These are phyloP conservation scores for Spisula solida DNA, from an alignment of 2,888 invertebrate genomes.

Conservation along the genomic window DNA sequence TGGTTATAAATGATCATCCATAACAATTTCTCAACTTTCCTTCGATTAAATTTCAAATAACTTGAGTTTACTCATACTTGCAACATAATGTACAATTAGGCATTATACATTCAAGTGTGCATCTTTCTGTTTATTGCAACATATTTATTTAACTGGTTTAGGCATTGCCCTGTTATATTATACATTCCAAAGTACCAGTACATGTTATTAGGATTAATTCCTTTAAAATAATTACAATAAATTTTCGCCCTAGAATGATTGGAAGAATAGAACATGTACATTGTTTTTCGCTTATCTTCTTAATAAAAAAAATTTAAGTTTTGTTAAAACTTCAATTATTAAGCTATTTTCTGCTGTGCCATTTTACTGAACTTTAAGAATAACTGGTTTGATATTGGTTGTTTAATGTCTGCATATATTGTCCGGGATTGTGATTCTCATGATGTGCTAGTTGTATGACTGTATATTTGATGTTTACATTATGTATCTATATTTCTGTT, in stretches of 20 bases:
- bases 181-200: not conserved
- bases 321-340: not conserved
- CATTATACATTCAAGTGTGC: too few species aligned
- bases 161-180: not conserved
- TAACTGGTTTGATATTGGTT: not conserved
- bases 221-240: too few species aligned
- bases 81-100: too few species aligned
- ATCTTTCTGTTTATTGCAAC: too few species aligned
- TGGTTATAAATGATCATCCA: too few species aligned
- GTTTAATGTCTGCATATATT: not conserved
- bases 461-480: not conserved
- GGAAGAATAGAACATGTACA: not conserved
- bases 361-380: not conserved
- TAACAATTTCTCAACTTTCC: too few species aligned
- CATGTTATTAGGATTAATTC: too few species aligned
- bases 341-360: constrained; percentile 5
- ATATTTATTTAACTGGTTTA: not conserved
- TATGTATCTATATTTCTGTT: constrained; percentile 18
- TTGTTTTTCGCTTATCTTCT: not conserved
- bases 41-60: too few species aligned
- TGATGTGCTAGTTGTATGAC: constrained; percentile 11
- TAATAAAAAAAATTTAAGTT: not conserved
- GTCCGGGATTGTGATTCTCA: constrained; percentile 3
- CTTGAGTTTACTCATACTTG: too few species aligned
- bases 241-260: not conserved